Base-by-base conservation (phyloP, 64 coral and sea anemone species). In the Trachythela sp. region DNA sequence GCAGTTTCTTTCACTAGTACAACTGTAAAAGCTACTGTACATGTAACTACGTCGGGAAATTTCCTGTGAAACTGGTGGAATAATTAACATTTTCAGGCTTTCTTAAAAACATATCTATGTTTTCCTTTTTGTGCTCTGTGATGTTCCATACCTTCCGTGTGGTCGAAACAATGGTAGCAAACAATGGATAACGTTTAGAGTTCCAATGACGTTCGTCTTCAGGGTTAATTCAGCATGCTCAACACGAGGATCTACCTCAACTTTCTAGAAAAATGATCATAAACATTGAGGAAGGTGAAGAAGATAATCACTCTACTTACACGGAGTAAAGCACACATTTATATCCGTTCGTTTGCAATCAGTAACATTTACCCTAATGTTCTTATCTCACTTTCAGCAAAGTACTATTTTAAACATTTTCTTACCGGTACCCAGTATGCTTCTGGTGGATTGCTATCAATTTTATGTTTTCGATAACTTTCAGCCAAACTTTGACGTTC, bases 111-210 rank as follows among this genome's bases (percentile, higher is more conserved):
- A n/a, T n/a, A n/a, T n/a, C n/a, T n/a, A n/a, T n/a, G n/a, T n/a
- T n/a, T n/a, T n/a, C n/a, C n/a, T n/a, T n/a, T n/a, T n/a, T n/a
- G n/a, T n/a, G n/a, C n/a, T n/a, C n/a, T n/a, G n/a, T n/a, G n/a
- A n/a, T n/a, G n/a, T n/a, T n/a, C n/a, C 37, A 39, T 80, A 80
- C 75, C 75, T 80, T 80, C 75, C 75, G 33, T 80, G 75, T 30
- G 14, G 2, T 36, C 75, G 31, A 39, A 80, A 80, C 75, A 80
- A 80, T 37, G 75, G 75, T 17, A 80, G 33, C 4, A 80, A 8
- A 39, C 75, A 80, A 36, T 80, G 75, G 33, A 80, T 80, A 36
- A 80, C 75, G 34, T 80, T 80, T 35, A 80, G 9, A 15, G 75
- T 80, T 39, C 75, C 75, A 80, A 80, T 39, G 6, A 80, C 75